Conservation (phyloP, 2,113 vertebrate genomes). For the Ondatra zibethicus region DNA sequence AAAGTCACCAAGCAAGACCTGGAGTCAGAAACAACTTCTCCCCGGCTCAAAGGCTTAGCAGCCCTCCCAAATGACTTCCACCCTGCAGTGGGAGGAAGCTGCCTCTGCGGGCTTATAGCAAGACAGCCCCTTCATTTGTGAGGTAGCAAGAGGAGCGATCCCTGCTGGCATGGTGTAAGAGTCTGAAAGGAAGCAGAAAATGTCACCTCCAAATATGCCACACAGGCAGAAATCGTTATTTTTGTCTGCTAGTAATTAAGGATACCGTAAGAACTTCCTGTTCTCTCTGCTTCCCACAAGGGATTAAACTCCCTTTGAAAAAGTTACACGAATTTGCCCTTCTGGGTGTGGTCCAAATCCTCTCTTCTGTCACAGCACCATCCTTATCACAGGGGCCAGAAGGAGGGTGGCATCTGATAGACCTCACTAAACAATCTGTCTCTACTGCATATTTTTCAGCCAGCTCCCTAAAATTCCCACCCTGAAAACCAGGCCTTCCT, state of each 20-base stretch:
- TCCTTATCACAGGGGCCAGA: not conserved
- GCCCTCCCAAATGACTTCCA: not conserved
- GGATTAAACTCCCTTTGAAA: not conserved
- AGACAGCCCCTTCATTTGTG: not conserved
- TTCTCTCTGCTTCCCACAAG: not conserved
- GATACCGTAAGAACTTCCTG: not conserved
- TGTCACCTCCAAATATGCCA: not conserved
- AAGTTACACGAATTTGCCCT: not conserved
- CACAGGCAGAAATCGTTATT: not conserved
- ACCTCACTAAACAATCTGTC: not conserved
- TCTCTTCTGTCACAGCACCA: not conserved
- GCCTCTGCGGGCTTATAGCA: not conserved
- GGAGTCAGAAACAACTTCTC: constrained; percentile 51
- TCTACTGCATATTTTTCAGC: not conserved
- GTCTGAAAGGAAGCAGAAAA: not conserved
- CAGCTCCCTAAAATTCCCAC: not conserved
- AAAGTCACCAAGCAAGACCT: constrained; percentile 22
- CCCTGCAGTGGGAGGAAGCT: not conserved
- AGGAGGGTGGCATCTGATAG: not conserved
- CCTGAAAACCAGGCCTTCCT: not conserved
- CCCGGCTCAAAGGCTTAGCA: constrained; percentile 12
- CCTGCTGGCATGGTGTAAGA: not conserved
- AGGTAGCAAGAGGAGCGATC: not conserved
- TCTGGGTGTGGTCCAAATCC: not conserved
- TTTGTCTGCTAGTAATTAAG: not conserved